Conservation (phyloP, 2,113 vertebrate species). For the Callorhinus ursinus region DNA sequence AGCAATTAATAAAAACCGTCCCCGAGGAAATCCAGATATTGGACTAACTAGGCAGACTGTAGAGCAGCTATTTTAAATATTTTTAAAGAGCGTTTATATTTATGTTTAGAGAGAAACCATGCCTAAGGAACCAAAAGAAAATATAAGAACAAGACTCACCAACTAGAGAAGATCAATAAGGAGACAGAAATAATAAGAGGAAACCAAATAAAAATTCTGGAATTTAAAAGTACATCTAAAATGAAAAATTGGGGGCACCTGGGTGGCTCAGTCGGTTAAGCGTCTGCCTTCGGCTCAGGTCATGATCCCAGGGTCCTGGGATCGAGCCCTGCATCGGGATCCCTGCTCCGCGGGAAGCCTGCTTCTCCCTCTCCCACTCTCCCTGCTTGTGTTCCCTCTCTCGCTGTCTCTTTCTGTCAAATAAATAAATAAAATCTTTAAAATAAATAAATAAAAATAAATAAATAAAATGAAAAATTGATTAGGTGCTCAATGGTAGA, state of each 20-base stretch:
- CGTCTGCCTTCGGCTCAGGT: too few relatives aligned
- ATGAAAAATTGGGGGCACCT: neutral
- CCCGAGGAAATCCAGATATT: neutral
- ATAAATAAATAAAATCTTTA: too few relatives aligned
- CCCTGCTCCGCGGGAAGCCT: too few relatives aligned
- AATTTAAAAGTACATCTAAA: neutral
- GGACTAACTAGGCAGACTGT: neutral
- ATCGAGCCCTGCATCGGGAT: too few relatives aligned
- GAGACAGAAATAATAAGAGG: neutral
- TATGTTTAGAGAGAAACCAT: neutral
- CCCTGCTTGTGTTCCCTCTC: too few relatives aligned
- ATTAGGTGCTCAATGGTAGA: neutral
- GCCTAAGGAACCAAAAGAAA: neutral
- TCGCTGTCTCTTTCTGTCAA: too few relatives aligned
- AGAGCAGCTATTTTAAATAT: neutral
- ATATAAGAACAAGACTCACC: neutral
- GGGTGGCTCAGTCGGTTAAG: too few relatives aligned
- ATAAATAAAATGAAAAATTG: neutral
- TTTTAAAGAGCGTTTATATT: neutral
- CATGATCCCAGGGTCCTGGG: too few relatives aligned
- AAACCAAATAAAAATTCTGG: neutral
- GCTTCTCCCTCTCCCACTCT: too few relatives aligned
- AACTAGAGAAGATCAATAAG: slow-evolving; percentile 24
- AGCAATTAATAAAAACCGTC: neutral
- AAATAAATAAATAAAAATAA: too few relatives aligned